These are phyloP conservation scores for Cerastoderma edule DNA, from an alignment of 2,888 invertebrate genomes.

Conservation along the genomic window DNA sequence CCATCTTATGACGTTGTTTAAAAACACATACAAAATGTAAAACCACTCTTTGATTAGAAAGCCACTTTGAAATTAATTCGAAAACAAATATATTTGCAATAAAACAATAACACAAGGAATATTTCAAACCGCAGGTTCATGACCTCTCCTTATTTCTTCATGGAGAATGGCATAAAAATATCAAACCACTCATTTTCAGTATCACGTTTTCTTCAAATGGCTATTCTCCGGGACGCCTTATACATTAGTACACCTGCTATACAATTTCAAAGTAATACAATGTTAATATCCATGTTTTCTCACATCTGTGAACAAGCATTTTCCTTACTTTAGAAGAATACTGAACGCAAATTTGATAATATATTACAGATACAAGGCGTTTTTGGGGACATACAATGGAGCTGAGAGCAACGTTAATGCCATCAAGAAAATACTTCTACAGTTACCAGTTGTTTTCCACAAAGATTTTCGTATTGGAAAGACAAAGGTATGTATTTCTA, in stretches of 20 bases:
- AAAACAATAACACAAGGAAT: no score
- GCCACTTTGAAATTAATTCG: no score
- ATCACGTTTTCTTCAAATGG: neutral
- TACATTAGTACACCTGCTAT: neutral
- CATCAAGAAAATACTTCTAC: neutral
- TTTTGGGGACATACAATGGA: neutral
- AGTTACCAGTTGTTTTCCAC: constrained; percentile 25
- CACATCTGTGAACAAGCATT: neutral
- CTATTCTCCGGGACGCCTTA: neutral
- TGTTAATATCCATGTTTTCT: neutral
- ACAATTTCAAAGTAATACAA: neutral
- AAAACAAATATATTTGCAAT: no score
- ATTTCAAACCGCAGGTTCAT: no score
- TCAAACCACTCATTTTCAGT: neutral
- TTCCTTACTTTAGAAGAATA: neutral
- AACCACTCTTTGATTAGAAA: no score
- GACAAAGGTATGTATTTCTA: constrained; percentile 51
- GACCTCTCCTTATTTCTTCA: no score
- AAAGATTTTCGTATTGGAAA: constrained; percentile 48
- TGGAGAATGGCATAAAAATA: no score
- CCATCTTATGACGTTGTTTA: neutral
- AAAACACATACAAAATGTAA: no score
- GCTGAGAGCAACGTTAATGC: neutral
- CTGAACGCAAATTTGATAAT: no score
- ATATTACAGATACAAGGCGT: neutral